Percentiles rank a stretch among this genome's conserved stretches.
Conservation (phyloP, 1,140 invertebrate species). For the Tachypleus tridentatus region DNA sequence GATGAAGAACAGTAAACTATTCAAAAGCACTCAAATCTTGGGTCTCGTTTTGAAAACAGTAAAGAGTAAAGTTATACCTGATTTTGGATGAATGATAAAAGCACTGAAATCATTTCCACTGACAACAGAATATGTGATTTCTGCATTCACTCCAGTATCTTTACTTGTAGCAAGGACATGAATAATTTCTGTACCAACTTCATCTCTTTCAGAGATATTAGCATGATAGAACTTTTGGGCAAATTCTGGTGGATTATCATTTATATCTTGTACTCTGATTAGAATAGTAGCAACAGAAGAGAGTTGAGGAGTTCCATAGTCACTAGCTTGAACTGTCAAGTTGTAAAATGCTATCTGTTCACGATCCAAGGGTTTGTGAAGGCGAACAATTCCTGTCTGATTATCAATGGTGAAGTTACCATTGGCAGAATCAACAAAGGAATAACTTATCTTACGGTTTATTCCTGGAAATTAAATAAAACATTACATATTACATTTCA, state of each 20-base stretch:
- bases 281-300: constrained; percentile 45
- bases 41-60: too few species aligned
- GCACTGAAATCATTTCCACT: constrained; percentile 71
- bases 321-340: constrained; percentile 61
- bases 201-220: constrained; percentile 53
- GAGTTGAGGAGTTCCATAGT: constrained; percentile 58
- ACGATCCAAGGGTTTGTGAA: constrained; percentile 67
- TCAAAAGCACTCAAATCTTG: too few species aligned
- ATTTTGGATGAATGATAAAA: constrained; percentile 60
- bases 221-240: constrained; percentile 60
- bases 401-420: constrained; percentile 53
- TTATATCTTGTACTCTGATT: constrained; percentile 66
- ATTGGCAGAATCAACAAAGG: constrained; percentile 52
- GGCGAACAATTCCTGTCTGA: constrained; percentile 67
- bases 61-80: constrained; percentile 18
- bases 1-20: too few species aligned
- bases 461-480: constrained; percentile 30
- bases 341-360: constrained; percentile 75
- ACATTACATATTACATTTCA: too few species aligned
- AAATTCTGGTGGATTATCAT: constrained; percentile 90
- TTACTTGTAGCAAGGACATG: constrained; percentile 68
- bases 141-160: constrained; percentile 69
- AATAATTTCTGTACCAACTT: constrained; percentile 59
- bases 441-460: constrained; percentile 72
- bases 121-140: constrained; percentile 58